Percentiles rank a stretch among this genome's conserved stretches.
Evolutionary conservation across 2,113 vertebrate species (phyloP).

Genomic region (Mesoclemmys tuberculata): DNA sequence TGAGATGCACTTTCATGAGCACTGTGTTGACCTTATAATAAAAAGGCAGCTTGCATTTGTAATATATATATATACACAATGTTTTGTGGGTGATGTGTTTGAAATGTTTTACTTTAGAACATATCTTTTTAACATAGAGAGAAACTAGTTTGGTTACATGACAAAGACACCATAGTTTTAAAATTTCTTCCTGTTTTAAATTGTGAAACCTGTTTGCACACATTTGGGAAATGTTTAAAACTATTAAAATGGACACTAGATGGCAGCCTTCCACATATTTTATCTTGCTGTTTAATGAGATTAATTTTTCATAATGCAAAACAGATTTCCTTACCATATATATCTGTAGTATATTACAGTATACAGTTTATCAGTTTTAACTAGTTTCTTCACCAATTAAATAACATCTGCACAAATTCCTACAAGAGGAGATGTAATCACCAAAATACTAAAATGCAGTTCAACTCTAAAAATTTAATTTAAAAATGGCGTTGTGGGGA

Average conservation of each 20-base stretch:
- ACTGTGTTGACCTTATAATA: not conserved
- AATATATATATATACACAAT: not conserved
- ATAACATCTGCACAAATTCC: not conserved
- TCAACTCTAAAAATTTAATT: not conserved
- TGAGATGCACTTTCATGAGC: not conserved
- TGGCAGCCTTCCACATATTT: constrained; percentile 45
- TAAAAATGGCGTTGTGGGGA: not conserved
- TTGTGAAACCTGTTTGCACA: not conserved
- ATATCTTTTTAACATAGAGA: not conserved
- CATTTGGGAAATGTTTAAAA: not conserved
- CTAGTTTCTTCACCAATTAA: not conserved
- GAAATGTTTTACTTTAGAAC: not conserved
- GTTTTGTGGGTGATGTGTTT: not conserved
- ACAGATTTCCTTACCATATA: not conserved
- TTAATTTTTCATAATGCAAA: not conserved
- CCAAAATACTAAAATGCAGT: not conserved
- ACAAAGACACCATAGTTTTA: not conserved
- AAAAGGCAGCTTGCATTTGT: not conserved
- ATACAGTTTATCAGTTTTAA: not conserved
- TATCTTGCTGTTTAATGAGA: not conserved
- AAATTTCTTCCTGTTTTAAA: not conserved
- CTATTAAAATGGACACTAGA: constrained; percentile 38
- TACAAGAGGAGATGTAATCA: not conserved
- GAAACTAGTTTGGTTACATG: not conserved
- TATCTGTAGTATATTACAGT: not conserved